Evolutionary conservation across 2,113 vertebrate species (phyloP), one percentile per base, ranked within the genome.

Genomic region (Turnix velox): DNA sequence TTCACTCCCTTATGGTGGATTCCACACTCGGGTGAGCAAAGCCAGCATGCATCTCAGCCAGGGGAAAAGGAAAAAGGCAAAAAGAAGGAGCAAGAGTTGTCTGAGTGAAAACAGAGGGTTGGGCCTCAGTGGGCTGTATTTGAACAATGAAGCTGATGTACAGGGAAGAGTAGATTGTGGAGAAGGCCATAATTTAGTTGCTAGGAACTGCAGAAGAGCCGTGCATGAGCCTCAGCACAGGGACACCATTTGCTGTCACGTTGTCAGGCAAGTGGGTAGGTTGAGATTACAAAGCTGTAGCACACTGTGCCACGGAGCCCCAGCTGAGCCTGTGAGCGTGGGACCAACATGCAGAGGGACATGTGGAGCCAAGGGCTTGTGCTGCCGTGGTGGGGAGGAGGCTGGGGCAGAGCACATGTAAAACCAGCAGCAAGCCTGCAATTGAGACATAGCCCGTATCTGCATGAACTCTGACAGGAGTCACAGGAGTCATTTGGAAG

Each of bases 171-270:
- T 3, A 13, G 54, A 5, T 31, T 27, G 58, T 63, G 18, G 16
- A 24, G 51, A 23, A 84, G 76, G 43, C 59, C 9, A 0, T 45
- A 22, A 2, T 42, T 22, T 3, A 67, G 87, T 91, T 93, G 93
- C 95, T 84, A 81, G 95, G 89, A 92, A 24, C 10, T 59, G 84
- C 77, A 18, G 84, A 27, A 71, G 65, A 75, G 76, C 80, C 15
- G 68, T 17, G 68, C 87, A 20, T 4, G 27, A 52, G 27, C 39
- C 75, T 6, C 66, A 42, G 66, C 69, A 6, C 48, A 23, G 0
- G 2, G 35, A 9, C 45, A 5, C n/a, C 3, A 0, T 58, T 57
- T 6, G 20, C 77, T 76, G 48, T 84, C 94, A 61, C 67, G 28
- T 85, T 89, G 87, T 35, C 10, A 14, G 91, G 91, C 52, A 6